Percentiles rank a stretch among this genome's conserved stretches.
These are phyloP conservation scores for Himalopsyche kuldschensis DNA, from an alignment of 2,888 invertebrate genomes.

Conservation along the genomic window DNA sequence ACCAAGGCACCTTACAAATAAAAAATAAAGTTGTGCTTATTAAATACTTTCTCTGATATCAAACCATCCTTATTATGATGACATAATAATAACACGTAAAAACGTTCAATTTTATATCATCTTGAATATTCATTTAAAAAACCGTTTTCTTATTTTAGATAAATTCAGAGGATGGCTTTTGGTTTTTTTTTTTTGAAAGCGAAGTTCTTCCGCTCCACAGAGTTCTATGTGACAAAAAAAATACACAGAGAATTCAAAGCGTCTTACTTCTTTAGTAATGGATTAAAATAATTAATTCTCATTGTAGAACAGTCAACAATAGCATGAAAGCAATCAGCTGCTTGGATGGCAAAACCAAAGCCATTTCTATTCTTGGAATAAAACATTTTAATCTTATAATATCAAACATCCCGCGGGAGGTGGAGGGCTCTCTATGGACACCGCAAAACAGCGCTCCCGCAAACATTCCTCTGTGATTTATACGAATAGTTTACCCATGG, in stretches of 20 bases:
- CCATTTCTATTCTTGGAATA: slow-evolving; percentile 11
- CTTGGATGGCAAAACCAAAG: neutral
- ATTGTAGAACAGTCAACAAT: neutral
- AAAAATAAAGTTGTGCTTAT: too few relatives aligned
- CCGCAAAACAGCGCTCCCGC: neutral
- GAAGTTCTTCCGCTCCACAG: too few relatives aligned
- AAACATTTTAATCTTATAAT: slow-evolving; percentile 27
- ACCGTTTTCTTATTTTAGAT: too few relatives aligned
- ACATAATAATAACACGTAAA: too few relatives aligned
- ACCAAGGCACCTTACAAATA: too few relatives aligned
- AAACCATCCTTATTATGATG: too few relatives aligned
- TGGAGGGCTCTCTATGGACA: neutral
- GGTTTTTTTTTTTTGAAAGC: too few relatives aligned
- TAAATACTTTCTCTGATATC: too few relatives aligned
- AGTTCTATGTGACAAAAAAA: neutral
- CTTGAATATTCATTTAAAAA: too few relatives aligned
- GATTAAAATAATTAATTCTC: neutral
- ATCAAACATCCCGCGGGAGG: slow-evolving; percentile 9
- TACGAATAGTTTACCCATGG: slow-evolving; percentile 37
- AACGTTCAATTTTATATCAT: too few relatives aligned
- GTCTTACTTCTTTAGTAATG: neutral
- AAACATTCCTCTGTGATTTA: slow-evolving; percentile 35
- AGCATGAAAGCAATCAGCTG: neutral
- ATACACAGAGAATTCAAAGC: neutral
- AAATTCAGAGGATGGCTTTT: too few relatives aligned